A percentile compares a stretch with the other conserved stretches of the same genome.
Conservation (phyloP, 1,140 invertebrate genomes). For the Heterodera carotae region DNA sequence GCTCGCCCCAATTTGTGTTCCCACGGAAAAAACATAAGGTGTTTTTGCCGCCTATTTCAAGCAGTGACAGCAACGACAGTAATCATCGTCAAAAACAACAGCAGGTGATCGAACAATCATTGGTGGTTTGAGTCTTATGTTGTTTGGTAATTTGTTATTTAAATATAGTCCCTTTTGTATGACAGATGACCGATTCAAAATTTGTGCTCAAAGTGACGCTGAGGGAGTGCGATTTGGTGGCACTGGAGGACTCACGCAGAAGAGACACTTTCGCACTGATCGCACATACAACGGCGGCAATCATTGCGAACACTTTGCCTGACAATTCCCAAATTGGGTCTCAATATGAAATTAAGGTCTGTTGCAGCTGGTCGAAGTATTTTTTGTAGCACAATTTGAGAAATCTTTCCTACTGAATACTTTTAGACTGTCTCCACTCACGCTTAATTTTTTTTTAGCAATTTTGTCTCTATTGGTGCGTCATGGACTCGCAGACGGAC, state of each 20-base stretch:
- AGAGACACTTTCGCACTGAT: slow-evolving; percentile 72
- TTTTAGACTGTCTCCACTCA: too few relatives aligned
- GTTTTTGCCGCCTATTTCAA: not conserved
- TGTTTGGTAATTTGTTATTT: too few relatives aligned
- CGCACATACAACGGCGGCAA: slow-evolving; percentile 82
- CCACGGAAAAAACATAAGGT: not conserved
- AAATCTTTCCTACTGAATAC: too few relatives aligned
- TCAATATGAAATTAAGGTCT: slow-evolving; percentile 60
- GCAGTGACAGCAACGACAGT: too few relatives aligned
- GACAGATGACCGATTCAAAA: slow-evolving; percentile 2
- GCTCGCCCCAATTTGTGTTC: not conserved
- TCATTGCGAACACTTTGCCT: slow-evolving; percentile 73
- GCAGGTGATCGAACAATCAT: too few relatives aligned
- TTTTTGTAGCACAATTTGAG: too few relatives aligned
- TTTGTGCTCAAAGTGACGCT: slow-evolving; percentile 88
- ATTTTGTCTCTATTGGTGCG: slow-evolving; percentile 52
- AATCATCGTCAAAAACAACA: too few relatives aligned
- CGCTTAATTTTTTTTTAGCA: slow-evolving; percentile 56
- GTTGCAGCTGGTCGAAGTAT: too few relatives aligned
- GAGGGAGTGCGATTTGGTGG: slow-evolving; percentile 88
- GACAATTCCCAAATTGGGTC: slow-evolving; percentile 66
- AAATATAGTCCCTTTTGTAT: too few relatives aligned
- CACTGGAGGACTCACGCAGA: slow-evolving; percentile 84
- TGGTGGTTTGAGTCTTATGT: too few relatives aligned
- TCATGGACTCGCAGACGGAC: slow-evolving; percentile 51